Evolutionary conservation across 2,113 vertebrate species (phyloP).

Genomic region (Sylvietta virens): DNA sequence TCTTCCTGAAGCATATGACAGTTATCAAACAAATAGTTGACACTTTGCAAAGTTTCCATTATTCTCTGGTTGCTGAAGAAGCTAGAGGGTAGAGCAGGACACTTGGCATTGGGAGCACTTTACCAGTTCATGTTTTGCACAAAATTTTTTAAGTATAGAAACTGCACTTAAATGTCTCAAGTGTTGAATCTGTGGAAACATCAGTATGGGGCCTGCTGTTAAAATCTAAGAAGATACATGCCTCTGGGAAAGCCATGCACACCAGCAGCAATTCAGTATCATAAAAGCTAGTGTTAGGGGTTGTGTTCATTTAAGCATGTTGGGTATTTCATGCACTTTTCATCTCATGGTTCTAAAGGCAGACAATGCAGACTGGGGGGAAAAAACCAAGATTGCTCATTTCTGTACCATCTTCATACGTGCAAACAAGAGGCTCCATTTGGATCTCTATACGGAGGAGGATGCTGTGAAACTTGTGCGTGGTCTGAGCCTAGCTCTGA

Average conservation of each 20-base stretch:
- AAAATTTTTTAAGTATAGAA: not conserved
- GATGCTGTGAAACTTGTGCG: not conserved
- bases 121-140: not conserved
- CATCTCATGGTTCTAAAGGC: not conserved
- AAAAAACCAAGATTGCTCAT: not conserved
- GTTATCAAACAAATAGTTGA: not conserved
- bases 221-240: accelerated
- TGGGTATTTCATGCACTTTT: not conserved
- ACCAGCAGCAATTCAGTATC: not conserved
- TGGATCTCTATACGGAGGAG: not conserved
- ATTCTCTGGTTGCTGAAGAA: not conserved
- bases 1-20: not conserved
- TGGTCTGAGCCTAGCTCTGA: not conserved
- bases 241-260: not conserved
- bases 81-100: not conserved
- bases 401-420: not conserved
- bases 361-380: not conserved
- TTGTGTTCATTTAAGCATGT: not conserved
- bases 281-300: not conserved
- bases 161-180: not conserved
- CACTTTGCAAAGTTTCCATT: not conserved
- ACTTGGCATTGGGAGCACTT: not conserved
- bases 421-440: not conserved
- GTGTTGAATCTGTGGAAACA: not conserved
- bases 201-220: not conserved